phyloP scores from a whole-genome alignment of 2,113 vertebrate species.

The Peucedramus taeniatus region DNA sequence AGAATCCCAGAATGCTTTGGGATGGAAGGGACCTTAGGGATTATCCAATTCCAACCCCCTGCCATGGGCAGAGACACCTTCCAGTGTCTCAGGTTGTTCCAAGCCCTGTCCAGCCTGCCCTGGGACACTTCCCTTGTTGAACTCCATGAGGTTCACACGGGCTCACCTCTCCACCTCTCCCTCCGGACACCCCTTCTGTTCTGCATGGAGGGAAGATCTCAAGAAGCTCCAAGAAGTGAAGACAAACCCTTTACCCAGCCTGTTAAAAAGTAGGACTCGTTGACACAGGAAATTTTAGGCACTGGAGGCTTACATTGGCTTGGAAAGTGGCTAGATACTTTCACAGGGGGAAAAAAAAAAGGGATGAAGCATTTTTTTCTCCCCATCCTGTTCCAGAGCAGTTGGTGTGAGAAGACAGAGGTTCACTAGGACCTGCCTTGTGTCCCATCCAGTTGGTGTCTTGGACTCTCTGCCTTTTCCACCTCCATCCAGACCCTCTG shows the following conservation, averaged over 20 bases:
- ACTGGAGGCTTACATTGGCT: not conserved
- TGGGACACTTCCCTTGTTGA: not conserved
- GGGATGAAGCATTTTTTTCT: not conserved
- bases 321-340: not conserved
- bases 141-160: not conserved
- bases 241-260: not conserved
- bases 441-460: not conserved
- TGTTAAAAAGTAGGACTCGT: not conserved
- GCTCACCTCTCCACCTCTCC: not conserved
- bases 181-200: not conserved
- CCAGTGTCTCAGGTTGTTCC: not conserved
- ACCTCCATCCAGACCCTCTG: not conserved
- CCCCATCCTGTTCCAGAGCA: not conserved
- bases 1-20: not conserved
- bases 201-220: not conserved
- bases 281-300: not conserved
- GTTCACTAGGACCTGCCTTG: not conserved
- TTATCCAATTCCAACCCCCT: not conserved
- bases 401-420: not conserved
- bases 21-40: not conserved
- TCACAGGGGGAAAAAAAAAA: not conserved
- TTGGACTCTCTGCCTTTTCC: not conserved
- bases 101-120: not conserved
- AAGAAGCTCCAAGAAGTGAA: not conserved
- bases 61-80: not conserved